Evolutionary conservation across 2,113 vertebrate genomes (phyloP).

Genomic region (Psittacula cyanocephala): DNA sequence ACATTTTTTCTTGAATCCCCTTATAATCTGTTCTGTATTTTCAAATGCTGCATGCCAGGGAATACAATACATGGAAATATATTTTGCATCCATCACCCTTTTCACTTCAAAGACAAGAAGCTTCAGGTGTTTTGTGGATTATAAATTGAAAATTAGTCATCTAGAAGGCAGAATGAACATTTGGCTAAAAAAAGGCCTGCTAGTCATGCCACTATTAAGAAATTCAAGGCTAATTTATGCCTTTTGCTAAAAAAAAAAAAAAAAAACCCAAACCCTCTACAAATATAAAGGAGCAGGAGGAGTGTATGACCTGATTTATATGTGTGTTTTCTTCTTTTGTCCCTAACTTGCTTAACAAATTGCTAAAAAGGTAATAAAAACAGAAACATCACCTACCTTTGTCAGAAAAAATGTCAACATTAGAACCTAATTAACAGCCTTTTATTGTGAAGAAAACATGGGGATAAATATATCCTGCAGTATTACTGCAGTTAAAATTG

Average conservation of each 20-base stretch:
- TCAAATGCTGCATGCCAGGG: neutral
- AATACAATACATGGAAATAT: neutral
- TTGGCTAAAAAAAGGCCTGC: neutral
- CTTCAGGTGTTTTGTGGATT: neutral
- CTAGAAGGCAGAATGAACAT: neutral
- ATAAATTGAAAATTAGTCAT: neutral
- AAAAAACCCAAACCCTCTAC: rapidly evolving
- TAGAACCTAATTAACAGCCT: neutral
- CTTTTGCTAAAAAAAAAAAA: neutral
- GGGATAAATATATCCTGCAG: neutral
- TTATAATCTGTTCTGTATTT: neutral
- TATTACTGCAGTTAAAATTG: neutral
- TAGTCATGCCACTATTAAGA: neutral
- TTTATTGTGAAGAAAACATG: neutral
- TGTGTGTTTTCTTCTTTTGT: neutral
- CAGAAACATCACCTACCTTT: neutral
- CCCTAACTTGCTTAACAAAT: neutral
- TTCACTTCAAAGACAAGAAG: neutral
- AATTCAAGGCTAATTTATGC: neutral
- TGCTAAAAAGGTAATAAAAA: neutral
- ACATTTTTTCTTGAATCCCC: neutral
- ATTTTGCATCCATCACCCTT: neutral
- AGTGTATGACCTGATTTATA: neutral
- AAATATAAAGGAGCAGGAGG: neutral
- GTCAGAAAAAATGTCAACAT: neutral